These are phyloP conservation scores for Eulemur coronatus DNA, from an alignment of 2,797 vertebrate species.

Conservation along the genomic window DNA sequence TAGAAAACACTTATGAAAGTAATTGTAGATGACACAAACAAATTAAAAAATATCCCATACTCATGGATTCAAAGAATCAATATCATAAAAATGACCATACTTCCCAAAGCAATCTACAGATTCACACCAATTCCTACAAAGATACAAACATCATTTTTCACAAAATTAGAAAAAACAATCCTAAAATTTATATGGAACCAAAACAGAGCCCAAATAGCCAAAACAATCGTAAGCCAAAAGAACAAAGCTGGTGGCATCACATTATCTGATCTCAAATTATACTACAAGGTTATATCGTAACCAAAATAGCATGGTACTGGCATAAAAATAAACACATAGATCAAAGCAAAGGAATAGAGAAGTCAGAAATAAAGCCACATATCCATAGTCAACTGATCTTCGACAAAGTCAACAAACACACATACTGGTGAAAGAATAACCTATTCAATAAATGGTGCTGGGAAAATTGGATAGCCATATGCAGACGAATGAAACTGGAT, in stretches of 20 bases:
- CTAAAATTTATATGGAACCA: background rate
- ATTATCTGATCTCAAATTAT: background rate
- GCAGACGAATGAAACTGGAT: too few relatives aligned
- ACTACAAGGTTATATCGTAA: background rate
- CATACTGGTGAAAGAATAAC: too few relatives aligned
- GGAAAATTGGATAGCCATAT: too few relatives aligned
- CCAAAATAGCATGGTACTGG: background rate
- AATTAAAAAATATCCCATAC: background rate
- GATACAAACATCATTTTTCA: background rate
- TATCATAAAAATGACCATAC: background rate
- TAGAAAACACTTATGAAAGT: background rate
- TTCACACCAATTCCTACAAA: background rate
- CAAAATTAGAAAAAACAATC: background rate
- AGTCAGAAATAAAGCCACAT: background rate
- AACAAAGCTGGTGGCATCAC: background rate
- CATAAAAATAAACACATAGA: background rate
- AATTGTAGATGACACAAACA: background rate
- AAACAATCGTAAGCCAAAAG: background rate
- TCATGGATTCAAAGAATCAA: background rate
- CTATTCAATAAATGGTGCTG: too few relatives aligned
- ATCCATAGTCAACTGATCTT: background rate
- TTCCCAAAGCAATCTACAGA: background rate
- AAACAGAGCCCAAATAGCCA: background rate
- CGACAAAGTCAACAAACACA: too few relatives aligned
- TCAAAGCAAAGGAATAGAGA: background rate